Conservation (phyloP, 2,113 vertebrate genomes). For the Chiloscyllium plagiosum region DNA sequence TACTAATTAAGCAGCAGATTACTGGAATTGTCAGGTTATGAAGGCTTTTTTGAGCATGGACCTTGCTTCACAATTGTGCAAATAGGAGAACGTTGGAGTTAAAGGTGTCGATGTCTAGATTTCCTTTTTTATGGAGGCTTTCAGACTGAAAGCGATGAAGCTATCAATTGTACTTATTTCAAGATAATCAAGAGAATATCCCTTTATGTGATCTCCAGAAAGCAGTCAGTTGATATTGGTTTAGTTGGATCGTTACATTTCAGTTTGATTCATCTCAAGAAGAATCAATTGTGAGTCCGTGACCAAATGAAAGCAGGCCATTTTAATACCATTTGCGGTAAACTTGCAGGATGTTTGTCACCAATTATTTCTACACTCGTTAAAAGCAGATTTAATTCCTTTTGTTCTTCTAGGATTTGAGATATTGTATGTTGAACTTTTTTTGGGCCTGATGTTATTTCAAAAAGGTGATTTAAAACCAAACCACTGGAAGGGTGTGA, state of each 20-base stretch:
- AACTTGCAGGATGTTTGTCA: not conserved
- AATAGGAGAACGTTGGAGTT: not conserved
- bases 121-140: not conserved
- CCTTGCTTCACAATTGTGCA: not conserved
- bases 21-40: not conserved
- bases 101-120: not conserved
- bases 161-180: not conserved
- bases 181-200: not conserved
- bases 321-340: not conserved
- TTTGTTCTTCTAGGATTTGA: no score
- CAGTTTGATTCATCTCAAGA: not conserved
- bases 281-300: not conserved
- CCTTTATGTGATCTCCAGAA: not conserved
- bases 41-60: not conserved
- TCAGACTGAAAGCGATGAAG: not conserved
- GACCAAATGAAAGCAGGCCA: not conserved
- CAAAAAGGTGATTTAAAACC: no score
- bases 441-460: no score
- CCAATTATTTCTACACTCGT: not conserved
- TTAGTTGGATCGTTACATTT: not conserved
- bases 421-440: no score
- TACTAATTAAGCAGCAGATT: conserved; percentile 11
- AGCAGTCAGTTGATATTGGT: not conserved
- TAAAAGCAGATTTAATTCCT: not conserved
- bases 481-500: no score